Conservation (phyloP, 2,113 vertebrate species). For the Pluvialis apricaria region DNA sequence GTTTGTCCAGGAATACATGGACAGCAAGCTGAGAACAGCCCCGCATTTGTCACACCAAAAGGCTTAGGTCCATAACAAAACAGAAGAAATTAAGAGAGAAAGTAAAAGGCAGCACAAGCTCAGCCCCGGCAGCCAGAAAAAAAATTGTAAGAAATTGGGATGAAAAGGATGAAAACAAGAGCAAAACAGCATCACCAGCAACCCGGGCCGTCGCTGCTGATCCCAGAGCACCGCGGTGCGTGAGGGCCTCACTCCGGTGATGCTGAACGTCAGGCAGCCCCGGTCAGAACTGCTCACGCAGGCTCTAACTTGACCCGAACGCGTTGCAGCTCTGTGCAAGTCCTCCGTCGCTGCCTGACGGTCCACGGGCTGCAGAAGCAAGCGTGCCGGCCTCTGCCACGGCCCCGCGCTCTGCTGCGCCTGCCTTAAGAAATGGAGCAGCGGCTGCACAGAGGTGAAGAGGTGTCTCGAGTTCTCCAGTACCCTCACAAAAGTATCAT, state of each 20-base stretch:
- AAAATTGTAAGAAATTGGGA: background rate
- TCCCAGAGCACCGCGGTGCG: background rate
- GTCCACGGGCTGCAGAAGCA: background rate
- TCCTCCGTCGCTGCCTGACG: background rate
- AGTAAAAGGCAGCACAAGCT: background rate
- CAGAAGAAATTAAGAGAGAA: background rate
- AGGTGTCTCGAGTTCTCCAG: background rate
- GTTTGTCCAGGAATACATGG: background rate
- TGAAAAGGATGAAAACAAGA: background rate
- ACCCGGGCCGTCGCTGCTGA: background rate
- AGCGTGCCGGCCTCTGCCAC: rapidly evolving
- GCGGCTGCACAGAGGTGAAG: background rate
- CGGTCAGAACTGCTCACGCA: background rate
- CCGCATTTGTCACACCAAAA: background rate
- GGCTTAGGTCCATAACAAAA: background rate
- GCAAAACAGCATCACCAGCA: background rate
- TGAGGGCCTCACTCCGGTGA: background rate
- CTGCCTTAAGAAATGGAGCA: background rate
- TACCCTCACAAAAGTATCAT: background rate
- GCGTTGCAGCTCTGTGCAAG: background rate
- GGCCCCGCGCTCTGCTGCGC: background rate
- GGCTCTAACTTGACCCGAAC: background rate
- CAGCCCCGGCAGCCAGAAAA: background rate
- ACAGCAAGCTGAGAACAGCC: background rate
- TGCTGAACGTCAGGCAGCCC: background rate